Base-by-base conservation (phyloP, 2,113 vertebrate genomes). In the Pelodiscus sinensis region DNA sequence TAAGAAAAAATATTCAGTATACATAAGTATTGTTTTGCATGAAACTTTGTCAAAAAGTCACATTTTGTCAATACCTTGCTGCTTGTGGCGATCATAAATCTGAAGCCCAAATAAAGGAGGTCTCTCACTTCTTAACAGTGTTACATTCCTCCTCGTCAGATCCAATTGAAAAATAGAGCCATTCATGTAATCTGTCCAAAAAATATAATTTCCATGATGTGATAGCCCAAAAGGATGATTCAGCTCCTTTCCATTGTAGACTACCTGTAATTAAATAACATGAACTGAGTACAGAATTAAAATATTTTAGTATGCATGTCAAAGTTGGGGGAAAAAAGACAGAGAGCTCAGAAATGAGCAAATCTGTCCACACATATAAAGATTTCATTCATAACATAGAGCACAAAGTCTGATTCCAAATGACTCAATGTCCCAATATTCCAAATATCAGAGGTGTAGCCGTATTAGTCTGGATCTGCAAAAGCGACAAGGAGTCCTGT, bases 151-250 rank as follows among this genome's bases (percentile, higher is more conserved):
- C 1, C 98, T 98, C n/a, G 96, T 55, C 95, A 99, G 97, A 97
- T 99, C 98, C 97, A 99, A 91, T 97, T 99, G 99, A 98, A 99
- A 99, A 96, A 99, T 99, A 0, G 99, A 99, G 15, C 99, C 99
- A 71, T 99, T 99, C 99, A 99, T 99, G 95, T 99, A 99, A 96
- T 99, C 99, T 6, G 99, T 99, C 99, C 99, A 99, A 97, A 99
- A 99, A 88, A 99, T 98, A 73, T 98, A 98, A 96, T 99, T 98
- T 38, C 98, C 98, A 52, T 99, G 98, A 96, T 99, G 98, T 22
- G 99, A 99, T 44, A 99, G 98, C 92, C 99, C 99, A 86, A 99
- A 99, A 8, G 99, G 99, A 94, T 99, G 99, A 96, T 99, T 99
- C 88, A 99, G 88, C 96, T 99, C 99, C 97, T 99, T 99, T 81